Percentiles rank a stretch among this genome's conserved stretches.
phyloP scores from a whole-genome alignment of 2,888 invertebrate species.

The Caenorhabditis sp. region DNA sequence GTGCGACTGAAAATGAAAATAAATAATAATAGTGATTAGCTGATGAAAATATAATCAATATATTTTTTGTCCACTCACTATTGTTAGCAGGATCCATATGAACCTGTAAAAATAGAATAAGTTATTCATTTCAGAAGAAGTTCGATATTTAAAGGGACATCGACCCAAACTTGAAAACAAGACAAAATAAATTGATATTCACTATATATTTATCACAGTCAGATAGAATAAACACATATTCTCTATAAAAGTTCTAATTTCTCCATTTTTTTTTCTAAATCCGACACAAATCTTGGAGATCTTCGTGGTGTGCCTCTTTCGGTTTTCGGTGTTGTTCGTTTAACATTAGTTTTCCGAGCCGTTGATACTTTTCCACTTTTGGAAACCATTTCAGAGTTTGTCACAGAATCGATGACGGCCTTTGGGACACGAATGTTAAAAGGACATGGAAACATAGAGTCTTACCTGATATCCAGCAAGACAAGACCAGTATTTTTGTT shows the following conservation, averaged over 20 bases:
- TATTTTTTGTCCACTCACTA: too few species aligned
- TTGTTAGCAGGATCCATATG: background rate
- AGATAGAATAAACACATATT: too few species aligned
- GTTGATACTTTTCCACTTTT: constrained; percentile 16
- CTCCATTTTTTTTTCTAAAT: constrained; percentile 3
- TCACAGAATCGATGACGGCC: constrained; percentile 23
- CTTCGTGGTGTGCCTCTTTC: constrained; percentile 6
- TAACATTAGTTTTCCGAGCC: background rate
- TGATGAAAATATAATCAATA: too few species aligned
- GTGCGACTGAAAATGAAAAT: too few species aligned
- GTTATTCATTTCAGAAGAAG: background rate
- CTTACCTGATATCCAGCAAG: constrained; percentile 47
- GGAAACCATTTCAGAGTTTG: constrained; percentile 13
- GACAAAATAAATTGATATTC: too few species aligned
- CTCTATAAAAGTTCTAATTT: background rate
- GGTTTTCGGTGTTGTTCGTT: background rate
- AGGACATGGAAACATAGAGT: background rate
- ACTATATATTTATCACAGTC: too few species aligned
- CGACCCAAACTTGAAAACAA: background rate
- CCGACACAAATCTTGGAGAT: background rate
- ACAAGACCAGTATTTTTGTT: constrained; percentile 35
- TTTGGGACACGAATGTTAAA: background rate
- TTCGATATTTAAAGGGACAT: background rate
- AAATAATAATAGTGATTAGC: too few species aligned
- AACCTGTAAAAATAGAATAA: background rate